A percentile compares a stretch with the other conserved stretches of the same genome.
phyloP scores from a whole-genome alignment of 2,113 vertebrate genomes.

The Eira barbara region DNA sequence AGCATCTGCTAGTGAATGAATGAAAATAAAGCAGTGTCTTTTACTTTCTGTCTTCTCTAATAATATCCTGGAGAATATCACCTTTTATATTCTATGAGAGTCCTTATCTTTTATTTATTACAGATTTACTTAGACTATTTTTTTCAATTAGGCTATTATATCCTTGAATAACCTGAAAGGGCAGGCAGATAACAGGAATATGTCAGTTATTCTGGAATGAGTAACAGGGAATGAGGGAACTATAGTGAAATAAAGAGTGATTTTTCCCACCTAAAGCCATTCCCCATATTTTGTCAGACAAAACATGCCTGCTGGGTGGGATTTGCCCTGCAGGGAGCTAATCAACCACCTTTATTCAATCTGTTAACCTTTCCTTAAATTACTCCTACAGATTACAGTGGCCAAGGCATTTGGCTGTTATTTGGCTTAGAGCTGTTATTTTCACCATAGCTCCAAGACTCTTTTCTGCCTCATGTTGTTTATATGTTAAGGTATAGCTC shows the following conservation, averaged over 20 bases:
- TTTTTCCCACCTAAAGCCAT: neutral
- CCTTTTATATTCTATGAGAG: neutral
- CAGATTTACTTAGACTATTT: neutral
- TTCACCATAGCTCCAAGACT: neutral
- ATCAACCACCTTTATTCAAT: neutral
- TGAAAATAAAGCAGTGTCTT: neutral
- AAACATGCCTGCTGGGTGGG: neutral
- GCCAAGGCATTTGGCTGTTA: neutral
- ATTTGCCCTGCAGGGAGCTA: neutral
- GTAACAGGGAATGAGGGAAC: neutral
- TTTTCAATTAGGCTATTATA: neutral
- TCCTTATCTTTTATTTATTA: neutral
- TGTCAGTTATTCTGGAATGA: neutral
- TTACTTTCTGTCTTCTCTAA: neutral
- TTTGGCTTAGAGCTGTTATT: neutral
- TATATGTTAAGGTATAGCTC: neutral
- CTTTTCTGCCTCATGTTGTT: conserved; percentile 10
- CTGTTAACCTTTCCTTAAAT: neutral
- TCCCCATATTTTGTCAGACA: neutral
- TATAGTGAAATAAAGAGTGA: neutral
- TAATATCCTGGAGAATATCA: neutral
- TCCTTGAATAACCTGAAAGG: neutral
- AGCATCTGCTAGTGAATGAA: neutral
- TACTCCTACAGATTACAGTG: neutral
- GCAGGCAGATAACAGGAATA: neutral